Evolutionary conservation across 2,113 vertebrate species (phyloP).

Genomic region (Ondatra zibethicus): DNA sequence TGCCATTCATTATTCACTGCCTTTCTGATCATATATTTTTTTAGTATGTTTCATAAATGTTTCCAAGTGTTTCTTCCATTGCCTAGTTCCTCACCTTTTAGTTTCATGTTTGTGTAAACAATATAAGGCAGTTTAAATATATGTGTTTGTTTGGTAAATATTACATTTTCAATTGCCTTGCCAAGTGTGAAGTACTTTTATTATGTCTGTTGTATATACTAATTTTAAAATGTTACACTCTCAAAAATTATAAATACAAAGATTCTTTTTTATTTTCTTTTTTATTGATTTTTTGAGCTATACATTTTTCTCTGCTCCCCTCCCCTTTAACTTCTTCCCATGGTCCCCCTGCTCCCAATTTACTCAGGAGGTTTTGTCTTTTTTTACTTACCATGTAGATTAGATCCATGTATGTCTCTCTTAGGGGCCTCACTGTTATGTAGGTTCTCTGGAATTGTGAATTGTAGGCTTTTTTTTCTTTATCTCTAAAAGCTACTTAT

Average conservation of each 20-base stretch:
- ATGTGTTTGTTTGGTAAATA: neutral
- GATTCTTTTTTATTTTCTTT: neutral
- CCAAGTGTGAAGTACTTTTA: neutral
- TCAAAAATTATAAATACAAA: neutral
- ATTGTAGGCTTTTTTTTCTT: no score
- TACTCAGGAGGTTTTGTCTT: no score
- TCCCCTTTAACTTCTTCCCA: no score
- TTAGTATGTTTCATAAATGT: neutral
- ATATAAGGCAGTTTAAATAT: neutral
- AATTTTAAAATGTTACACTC: neutral
- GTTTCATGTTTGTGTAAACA: neutral
- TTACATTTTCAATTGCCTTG: neutral
- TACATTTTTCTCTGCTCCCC: no score
- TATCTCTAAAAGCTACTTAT: no score
- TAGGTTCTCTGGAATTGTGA: no score
- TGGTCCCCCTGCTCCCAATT: no score
- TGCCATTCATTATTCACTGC: neutral
- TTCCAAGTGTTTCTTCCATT: neutral
- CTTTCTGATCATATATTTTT: neutral
- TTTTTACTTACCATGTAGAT: no score
- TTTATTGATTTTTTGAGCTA: no score
- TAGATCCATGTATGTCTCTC: no score
- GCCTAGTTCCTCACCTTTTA: neutral
- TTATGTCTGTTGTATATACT: neutral
- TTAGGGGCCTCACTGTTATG: no score